These are phyloP conservation scores for Gryllus longicercus DNA, from an alignment of 2,888 invertebrate species.

Conservation along the genomic window DNA sequence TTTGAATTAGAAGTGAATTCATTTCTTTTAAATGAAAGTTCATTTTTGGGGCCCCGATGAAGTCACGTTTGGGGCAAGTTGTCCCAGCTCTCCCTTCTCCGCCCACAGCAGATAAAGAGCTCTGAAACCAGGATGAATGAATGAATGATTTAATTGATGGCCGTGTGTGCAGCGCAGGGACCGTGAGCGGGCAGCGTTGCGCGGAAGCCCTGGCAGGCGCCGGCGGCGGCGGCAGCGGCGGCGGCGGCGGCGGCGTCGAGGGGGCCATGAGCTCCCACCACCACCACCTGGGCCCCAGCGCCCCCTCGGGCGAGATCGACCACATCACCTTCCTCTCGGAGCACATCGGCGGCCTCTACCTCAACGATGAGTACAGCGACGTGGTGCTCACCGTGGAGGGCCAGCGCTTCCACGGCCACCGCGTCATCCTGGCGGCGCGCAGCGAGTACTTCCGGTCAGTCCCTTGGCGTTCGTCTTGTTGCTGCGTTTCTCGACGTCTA, in stretches of 20 bases:
- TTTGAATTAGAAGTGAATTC: too few relatives aligned
- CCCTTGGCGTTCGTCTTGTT: too few relatives aligned
- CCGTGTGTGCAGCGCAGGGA: neutral
- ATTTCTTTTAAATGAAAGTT: too few relatives aligned
- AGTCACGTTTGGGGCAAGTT: too few relatives aligned
- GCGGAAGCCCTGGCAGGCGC: neutral
- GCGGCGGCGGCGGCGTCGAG: neutral
- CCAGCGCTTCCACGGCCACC: constrained; percentile 64
- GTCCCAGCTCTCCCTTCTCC: too few relatives aligned
- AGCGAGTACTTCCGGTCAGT: constrained; percentile 90
- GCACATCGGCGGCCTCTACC: constrained; percentile 79
- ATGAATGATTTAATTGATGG: too few relatives aligned
- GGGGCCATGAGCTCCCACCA: constrained; percentile 37
- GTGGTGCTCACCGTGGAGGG: constrained; percentile 84
- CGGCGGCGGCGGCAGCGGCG: neutral
- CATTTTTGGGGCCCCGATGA: too few relatives aligned
- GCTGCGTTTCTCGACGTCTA: neutral
- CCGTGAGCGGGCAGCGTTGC: neutral
- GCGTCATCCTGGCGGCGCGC: constrained; percentile 87
- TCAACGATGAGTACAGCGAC: constrained; percentile 87
- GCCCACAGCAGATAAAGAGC: too few relatives aligned
- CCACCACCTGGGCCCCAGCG: constrained; percentile 45
- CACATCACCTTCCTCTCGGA: constrained; percentile 73
- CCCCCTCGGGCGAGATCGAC: constrained; percentile 59
- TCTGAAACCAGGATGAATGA: too few relatives aligned